A percentile compares a stretch with the other conserved stretches of the same genome.
Conservation (phyloP, 2,797 vertebrate genomes). For the Cheracebus regulus region DNA sequence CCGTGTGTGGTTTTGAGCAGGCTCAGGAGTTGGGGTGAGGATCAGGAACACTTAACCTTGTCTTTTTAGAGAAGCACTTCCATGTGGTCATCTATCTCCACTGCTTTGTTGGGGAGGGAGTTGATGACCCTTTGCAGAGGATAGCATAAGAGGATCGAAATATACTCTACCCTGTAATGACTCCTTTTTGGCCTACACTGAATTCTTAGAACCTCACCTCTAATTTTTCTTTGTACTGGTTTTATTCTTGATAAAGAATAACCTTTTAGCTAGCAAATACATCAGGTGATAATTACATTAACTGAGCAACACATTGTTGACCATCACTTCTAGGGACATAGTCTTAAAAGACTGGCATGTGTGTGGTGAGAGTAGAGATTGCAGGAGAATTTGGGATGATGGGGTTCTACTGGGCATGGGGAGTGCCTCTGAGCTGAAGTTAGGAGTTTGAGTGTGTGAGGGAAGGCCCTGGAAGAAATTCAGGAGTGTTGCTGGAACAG, state of each 20-base stretch:
- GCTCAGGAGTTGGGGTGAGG: not conserved
- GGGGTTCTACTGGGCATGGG: not conserved
- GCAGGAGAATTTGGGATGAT: not conserved
- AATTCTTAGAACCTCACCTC: not conserved
- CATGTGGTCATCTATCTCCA: not conserved
- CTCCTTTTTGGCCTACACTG: not conserved
- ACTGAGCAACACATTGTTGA: not conserved
- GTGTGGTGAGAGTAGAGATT: not conserved
- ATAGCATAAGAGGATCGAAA: not conserved
- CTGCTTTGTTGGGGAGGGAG: not conserved
- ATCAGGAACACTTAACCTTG: not conserved
- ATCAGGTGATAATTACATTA: not conserved
- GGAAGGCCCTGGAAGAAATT: not conserved
- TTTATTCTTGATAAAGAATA: slow-evolving; percentile 1
- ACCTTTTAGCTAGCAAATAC: not conserved
- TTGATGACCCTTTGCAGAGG: not conserved
- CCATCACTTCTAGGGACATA: not conserved
- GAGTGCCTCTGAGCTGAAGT: not conserved
- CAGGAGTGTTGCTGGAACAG: not conserved
- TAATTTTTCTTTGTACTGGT: not conserved
- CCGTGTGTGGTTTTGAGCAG: not conserved
- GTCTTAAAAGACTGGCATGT: not conserved
- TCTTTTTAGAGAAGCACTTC: not conserved
- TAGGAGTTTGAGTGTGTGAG: not conserved
- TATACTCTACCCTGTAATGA: not conserved